phyloP scores from a whole-genome alignment of 2,113 vertebrate genomes.

The Poicephalus meyeri region DNA sequence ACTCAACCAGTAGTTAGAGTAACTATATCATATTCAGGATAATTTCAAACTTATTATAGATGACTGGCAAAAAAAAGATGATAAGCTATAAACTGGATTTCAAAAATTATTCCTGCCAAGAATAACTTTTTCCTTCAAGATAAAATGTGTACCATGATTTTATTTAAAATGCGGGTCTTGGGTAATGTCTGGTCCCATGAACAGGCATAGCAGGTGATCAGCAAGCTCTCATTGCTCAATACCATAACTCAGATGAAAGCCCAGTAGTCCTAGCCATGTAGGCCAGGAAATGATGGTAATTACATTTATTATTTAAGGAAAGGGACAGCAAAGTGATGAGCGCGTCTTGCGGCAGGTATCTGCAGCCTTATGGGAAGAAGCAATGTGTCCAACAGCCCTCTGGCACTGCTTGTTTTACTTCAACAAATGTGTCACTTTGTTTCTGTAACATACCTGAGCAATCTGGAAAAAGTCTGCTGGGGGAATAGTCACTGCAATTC shows the following conservation, averaged over 20 bases:
- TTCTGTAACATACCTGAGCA: neutral
- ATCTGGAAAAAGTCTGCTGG: neutral
- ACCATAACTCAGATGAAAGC: neutral
- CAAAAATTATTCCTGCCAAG: neutral
- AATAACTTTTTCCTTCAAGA: neutral
- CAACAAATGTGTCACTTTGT: neutral
- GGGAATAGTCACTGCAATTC: neutral
- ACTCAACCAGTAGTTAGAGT: neutral
- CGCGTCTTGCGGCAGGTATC: neutral
- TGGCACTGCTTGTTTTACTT: neutral
- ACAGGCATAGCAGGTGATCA: neutral
- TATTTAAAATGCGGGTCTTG: neutral
- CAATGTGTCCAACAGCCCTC: neutral
- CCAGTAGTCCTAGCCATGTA: neutral
- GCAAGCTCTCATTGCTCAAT: neutral
- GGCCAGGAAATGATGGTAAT: neutral
- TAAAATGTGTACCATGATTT: neutral
- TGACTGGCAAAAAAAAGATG: neutral
- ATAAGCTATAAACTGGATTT: neutral
- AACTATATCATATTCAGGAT: neutral
- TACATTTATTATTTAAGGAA: conserved; percentile 17
- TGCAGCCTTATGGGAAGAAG: neutral
- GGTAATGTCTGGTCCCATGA: neutral
- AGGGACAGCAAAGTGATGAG: neutral
- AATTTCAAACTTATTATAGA: neutral